phyloP scores from a whole-genome alignment of 1,140 invertebrate genomes.

The Neodiprion pinetum region DNA sequence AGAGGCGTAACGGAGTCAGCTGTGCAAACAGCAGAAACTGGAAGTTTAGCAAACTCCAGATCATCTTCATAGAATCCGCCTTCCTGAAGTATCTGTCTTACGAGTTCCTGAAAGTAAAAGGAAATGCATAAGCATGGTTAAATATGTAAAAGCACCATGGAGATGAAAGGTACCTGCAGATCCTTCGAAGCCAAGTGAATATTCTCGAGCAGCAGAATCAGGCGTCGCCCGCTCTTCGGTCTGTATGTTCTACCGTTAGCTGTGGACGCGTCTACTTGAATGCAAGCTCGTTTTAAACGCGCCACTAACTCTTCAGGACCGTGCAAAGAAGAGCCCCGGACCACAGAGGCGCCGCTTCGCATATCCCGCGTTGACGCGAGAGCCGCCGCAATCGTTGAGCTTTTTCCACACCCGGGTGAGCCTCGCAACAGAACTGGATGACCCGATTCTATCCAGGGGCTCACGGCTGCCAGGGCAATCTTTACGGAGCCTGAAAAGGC shows the following conservation, averaged over 20 bases:
- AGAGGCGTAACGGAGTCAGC: constrained; percentile 47
- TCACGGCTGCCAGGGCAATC: constrained; percentile 42
- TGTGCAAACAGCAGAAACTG: constrained; percentile 49
- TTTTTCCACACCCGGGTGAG: constrained; percentile 51
- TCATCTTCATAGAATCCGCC: constrained; percentile 58
- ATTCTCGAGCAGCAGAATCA: constrained; percentile 52
- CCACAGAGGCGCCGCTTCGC: constrained; percentile 37
- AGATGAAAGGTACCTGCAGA: constrained; percentile 43
- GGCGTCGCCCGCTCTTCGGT: constrained; percentile 48
- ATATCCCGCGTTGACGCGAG: constrained; percentile 42
- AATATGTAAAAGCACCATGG: constrained; percentile 13
- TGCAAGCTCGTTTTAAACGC: constrained; percentile 50
- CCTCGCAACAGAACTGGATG: constrained; percentile 52
- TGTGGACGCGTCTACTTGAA: constrained; percentile 51
- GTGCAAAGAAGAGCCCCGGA: constrained; percentile 51
- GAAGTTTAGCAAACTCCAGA: constrained; percentile 55
- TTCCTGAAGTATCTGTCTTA: constrained; percentile 54
- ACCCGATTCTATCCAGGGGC: constrained; percentile 50
- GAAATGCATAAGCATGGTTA: constrained; percentile 9
- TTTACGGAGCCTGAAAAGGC: constrained; percentile 40
- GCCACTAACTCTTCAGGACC: constrained; percentile 50
- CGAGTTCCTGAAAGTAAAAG: constrained; percentile 42
- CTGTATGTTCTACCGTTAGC: constrained; percentile 49
- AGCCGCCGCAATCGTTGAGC: constrained; percentile 44
- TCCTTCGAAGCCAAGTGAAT: constrained; percentile 51